Conservation (phyloP, 1,140 invertebrate species). For the Brachionus manjavacas region DNA sequence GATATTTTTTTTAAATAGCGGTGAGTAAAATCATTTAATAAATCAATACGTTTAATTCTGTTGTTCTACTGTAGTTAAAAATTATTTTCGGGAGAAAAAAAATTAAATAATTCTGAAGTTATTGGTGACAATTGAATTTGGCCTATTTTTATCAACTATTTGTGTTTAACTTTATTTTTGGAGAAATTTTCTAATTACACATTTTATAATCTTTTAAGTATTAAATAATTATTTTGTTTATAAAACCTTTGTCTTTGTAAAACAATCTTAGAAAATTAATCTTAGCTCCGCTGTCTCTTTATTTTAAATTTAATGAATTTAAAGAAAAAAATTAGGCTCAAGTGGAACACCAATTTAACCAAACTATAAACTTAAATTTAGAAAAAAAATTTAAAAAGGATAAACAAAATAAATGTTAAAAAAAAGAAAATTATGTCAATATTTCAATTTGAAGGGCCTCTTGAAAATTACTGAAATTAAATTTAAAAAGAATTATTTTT, state of each 20-base stretch:
- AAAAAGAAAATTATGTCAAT: not conserved
- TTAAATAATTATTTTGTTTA: not conserved
- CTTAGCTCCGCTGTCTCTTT: not conserved
- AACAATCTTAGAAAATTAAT: not conserved
- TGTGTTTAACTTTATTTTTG: not conserved
- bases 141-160: not conserved
- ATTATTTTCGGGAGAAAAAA: not conserved
- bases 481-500: not conserved
- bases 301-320: not conserved
- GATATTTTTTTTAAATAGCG: too few relatives aligned
- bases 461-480: not conserved
- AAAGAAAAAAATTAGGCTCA: not conserved
- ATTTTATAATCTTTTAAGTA: too few relatives aligned
- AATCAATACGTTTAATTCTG: too few relatives aligned
- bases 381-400: not conserved
- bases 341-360: not conserved
- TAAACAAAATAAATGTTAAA: not conserved
- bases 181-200: not conserved
- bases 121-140: not conserved
- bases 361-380: not conserved
- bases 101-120: not conserved
- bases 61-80: too few relatives aligned
- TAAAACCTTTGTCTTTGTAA: not conserved
- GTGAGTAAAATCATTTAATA: too few relatives aligned
- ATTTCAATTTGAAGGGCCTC: constrained; percentile 4